Evolutionary conservation across 2,113 vertebrate species (phyloP).

Genomic region (Nesoenas mayeri): DNA sequence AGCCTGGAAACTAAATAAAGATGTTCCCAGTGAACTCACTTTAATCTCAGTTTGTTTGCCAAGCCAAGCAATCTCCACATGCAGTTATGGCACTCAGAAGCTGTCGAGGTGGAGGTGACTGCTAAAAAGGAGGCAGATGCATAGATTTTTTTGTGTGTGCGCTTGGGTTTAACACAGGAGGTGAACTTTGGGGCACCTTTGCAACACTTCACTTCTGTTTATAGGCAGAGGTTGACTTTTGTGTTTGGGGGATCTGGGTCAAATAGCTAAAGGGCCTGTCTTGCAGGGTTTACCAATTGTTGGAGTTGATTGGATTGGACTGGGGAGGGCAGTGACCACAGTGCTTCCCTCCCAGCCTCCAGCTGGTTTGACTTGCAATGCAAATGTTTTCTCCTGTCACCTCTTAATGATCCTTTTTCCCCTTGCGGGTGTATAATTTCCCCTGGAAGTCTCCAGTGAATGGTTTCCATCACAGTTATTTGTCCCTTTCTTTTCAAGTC

Average conservation of each 20-base stretch:
- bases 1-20: slow-evolving; percentile 21
- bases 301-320: slow-evolving; percentile 61
- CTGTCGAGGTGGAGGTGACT: slow-evolving; percentile 8
- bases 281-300: slow-evolving; percentile 27
- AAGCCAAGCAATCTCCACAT: not conserved
- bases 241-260: slow-evolving; percentile 9
- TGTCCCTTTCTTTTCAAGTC: slow-evolving; percentile 41
- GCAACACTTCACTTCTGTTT: slow-evolving; percentile 8
- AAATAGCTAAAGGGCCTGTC: slow-evolving; percentile 50
- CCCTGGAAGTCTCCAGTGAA: slow-evolving; percentile 34
- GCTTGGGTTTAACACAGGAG: not conserved
- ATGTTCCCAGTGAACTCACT: slow-evolving; percentile 15
- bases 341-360: slow-evolving; percentile 38
- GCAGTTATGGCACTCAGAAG: not conserved
- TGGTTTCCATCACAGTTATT: slow-evolving; percentile 42
- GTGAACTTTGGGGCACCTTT: slow-evolving; percentile 26
- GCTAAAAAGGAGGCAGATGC: slow-evolving; percentile 3
- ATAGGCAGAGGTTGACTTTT: slow-evolving; percentile 26
- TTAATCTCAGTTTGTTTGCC: slow-evolving; percentile 44
- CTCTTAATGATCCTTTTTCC: slow-evolving; percentile 48
- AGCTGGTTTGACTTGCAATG: slow-evolving; percentile 64
- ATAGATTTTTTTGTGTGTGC: not conserved
- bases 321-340: slow-evolving; percentile 60
- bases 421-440: slow-evolving; percentile 35
- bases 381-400: slow-evolving; percentile 61